Evolutionary conservation across 2,888 invertebrate species (phyloP).

Genomic region (Chymomyza fuscimana): DNA sequence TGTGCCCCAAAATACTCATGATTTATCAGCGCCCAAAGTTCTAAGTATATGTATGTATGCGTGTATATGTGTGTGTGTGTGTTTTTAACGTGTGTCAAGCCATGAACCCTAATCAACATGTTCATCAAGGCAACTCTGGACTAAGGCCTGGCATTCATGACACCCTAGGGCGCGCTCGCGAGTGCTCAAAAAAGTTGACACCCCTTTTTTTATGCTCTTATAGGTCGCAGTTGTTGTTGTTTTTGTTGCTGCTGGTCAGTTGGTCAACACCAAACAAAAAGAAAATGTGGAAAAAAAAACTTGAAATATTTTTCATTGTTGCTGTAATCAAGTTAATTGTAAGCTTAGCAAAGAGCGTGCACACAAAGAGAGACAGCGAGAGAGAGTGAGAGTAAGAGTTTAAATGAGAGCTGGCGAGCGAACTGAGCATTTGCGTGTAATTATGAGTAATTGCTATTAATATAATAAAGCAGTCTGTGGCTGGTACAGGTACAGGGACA

Average conservation of each 20-base stretch:
- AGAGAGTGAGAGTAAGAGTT: neutral
- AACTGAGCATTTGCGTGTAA: slow-evolving; percentile 39
- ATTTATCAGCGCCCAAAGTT: neutral
- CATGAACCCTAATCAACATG: slow-evolving; percentile 49
- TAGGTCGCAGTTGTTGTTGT: neutral
- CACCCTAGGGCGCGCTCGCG: neutral
- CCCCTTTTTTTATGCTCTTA: slow-evolving; percentile 16
- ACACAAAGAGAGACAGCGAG: slow-evolving; percentile 2
- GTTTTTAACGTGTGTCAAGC: neutral
- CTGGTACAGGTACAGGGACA: neutral
- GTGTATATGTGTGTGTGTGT: neutral
- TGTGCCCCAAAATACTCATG: neutral
- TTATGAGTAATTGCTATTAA: slow-evolving; percentile 72
- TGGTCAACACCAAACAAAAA: slow-evolving; percentile 10
- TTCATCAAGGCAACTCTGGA: slow-evolving; percentile 29
- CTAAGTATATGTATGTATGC: neutral
- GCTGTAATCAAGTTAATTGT: slow-evolving; percentile 73
- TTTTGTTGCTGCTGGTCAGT: slow-evolving; percentile 3
- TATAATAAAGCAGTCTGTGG: slow-evolving; percentile 52
- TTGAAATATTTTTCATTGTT: slow-evolving; percentile 30
- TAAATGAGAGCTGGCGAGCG: slow-evolving; percentile 2
- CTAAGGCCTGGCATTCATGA: slow-evolving; percentile 6
- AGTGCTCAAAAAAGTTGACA: slow-evolving; percentile 19
- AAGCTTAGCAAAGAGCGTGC: slow-evolving; percentile 9
- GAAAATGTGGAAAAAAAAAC: slow-evolving; percentile 8